phyloP scores from a whole-genome alignment of 2,888 invertebrate genomes.

The Acanthococcus lagerstroemiae region DNA sequence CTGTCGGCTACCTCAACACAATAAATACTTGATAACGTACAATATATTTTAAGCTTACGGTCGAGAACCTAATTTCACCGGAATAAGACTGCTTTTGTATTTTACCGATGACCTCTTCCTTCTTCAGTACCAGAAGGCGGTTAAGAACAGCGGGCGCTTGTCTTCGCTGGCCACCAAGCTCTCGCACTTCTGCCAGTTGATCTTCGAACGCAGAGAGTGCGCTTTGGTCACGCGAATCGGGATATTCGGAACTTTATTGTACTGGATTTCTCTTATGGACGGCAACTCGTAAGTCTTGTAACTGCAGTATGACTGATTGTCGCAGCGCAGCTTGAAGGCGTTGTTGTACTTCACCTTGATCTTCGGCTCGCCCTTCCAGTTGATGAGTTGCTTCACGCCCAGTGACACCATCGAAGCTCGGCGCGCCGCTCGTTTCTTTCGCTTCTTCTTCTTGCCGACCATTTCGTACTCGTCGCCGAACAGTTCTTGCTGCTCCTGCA shows the following conservation, averaged over 20 bases:
- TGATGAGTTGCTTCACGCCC: too few species aligned
- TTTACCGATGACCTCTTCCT: too few species aligned
- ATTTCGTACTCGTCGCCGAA: slow-evolving; percentile 23
- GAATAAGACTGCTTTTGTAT: too few species aligned
- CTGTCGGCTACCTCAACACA: too few species aligned
- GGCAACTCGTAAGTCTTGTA: not conserved
- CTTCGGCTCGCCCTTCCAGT: slow-evolving; percentile 8
- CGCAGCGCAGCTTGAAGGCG: not conserved
- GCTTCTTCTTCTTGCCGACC: slow-evolving; percentile 13
- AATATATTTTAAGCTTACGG: too few species aligned
- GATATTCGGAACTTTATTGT: not conserved
- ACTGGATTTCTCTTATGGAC: not conserved
- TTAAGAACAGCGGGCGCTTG: too few species aligned
- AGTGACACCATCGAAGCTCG: slow-evolving; percentile 22
- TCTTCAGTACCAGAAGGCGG: too few species aligned
- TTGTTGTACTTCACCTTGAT: not conserved
- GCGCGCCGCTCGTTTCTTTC: slow-evolving; percentile 15
- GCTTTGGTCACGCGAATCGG: not conserved
- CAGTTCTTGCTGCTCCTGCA: slow-evolving; percentile 14
- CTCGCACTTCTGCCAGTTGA: not conserved
- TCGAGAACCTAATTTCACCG: too few species aligned
- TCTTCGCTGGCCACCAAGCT: slow-evolving; percentile 7
- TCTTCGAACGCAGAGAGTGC: not conserved
- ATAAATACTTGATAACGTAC: too few species aligned
- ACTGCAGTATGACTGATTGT: not conserved